phyloP scores from a whole-genome alignment of 2,113 vertebrate species.

The Zingel zingel region DNA sequence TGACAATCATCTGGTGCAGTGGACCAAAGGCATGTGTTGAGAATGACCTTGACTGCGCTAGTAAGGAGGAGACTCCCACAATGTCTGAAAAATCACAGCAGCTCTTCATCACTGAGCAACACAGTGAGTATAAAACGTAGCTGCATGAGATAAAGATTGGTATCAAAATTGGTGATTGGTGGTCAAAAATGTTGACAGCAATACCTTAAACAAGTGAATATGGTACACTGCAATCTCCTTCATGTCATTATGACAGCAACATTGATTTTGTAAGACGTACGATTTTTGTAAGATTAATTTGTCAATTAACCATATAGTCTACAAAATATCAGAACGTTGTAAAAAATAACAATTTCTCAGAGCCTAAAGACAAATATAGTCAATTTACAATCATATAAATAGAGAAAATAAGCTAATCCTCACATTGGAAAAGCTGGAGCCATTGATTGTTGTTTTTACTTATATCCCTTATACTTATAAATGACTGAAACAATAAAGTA shows the following conservation, averaged over 20 bases:
- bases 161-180: too few relatives aligned
- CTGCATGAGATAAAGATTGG: neutral
- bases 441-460: too few relatives aligned
- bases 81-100: slow-evolving; percentile 48
- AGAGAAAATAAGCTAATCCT: too few relatives aligned
- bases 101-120: slow-evolving; percentile 28
- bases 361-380: too few relatives aligned
- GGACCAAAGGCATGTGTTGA: slow-evolving; percentile 73
- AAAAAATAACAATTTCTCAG: too few relatives aligned
- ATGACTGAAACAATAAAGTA: too few relatives aligned
- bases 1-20: slow-evolving; percentile 77
- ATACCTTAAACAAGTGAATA: neutral
- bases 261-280: neutral
- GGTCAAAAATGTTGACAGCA: too few relatives aligned
- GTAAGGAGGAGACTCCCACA: slow-evolving; percentile 27
- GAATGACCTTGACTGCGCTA: slow-evolving; percentile 68
- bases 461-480: too few relatives aligned
- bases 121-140: slow-evolving; percentile 1
- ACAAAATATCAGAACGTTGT: neutral
- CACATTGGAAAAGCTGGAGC: too few relatives aligned
- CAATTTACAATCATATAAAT: too few relatives aligned
- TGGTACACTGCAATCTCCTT: neutral
- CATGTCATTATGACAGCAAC: neutral
- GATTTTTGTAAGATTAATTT: too few relatives aligned
- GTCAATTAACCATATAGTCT: too few relatives aligned